Conservation (phyloP, 2,113 vertebrate species). For the Chionis minor region DNA sequence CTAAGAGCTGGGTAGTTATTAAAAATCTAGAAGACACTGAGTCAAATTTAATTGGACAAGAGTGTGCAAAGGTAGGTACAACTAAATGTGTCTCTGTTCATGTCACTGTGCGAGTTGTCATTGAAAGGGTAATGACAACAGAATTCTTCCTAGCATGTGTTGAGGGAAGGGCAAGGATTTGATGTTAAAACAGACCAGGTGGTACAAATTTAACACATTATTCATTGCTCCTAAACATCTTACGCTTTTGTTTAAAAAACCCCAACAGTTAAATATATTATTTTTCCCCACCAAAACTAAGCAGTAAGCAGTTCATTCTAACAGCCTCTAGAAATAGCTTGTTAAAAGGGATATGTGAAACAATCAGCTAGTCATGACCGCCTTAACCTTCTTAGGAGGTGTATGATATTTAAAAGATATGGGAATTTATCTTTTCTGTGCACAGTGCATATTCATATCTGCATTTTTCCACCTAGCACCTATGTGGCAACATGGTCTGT, state of each 20-base stretch:
- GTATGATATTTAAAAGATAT: neutral
- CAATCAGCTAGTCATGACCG: neutral
- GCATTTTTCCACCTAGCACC: neutral
- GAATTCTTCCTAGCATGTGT: neutral
- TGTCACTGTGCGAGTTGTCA: neutral
- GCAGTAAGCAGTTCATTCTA: neutral
- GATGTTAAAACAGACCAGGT: neutral
- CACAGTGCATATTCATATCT: neutral
- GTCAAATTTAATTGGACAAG: conserved; percentile 51
- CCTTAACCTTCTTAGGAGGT: neutral
- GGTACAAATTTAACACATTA: neutral
- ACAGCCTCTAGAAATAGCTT: neutral
- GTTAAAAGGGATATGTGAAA: neutral
- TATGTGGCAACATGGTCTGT: rapidly evolving
- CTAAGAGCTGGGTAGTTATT: conserved; percentile 4
- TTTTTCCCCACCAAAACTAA: neutral
- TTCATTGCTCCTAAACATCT: neutral
- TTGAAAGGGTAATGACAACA: conserved; percentile 16
- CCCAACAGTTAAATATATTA: neutral
- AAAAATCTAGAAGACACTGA: conserved; percentile 13
- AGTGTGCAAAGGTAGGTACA: conserved; percentile 26
- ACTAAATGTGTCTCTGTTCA: conserved; percentile 33
- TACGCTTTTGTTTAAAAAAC: neutral
- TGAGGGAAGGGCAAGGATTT: neutral
- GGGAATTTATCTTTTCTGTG: neutral